phyloP scores from a whole-genome alignment of 2,797 vertebrate genomes.

The Ceryle rudis region DNA sequence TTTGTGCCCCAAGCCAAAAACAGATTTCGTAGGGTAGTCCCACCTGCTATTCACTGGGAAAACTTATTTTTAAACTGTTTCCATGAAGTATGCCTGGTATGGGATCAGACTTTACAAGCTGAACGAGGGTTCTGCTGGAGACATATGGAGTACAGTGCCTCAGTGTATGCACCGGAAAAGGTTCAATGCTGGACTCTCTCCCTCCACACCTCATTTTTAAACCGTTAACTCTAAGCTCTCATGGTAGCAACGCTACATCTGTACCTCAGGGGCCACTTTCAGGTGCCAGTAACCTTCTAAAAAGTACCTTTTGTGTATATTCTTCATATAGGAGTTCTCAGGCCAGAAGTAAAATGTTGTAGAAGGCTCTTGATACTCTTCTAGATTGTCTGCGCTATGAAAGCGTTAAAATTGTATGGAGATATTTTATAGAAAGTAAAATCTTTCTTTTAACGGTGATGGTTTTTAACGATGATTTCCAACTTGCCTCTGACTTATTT shows the following conservation, averaged over 20 bases:
- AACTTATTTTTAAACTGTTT: constrained; percentile 69
- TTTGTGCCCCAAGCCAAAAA: constrained; percentile 32
- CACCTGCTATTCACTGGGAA: constrained; percentile 63
- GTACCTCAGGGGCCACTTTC: constrained; percentile 48
- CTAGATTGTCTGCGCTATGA: background rate
- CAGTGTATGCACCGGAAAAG: constrained; percentile 64
- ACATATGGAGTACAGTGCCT: constrained; percentile 52
- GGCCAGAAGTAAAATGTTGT: background rate
- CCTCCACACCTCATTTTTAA: constrained; percentile 72
- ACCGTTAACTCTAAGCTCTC: constrained; percentile 68
- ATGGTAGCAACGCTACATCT: constrained; percentile 48
- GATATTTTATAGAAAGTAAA: background rate
- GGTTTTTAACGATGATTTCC: background rate
- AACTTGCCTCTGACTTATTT: background rate
- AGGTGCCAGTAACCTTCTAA: constrained; percentile 50
- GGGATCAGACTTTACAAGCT: constrained; percentile 70
- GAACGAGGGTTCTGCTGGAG: constrained; percentile 62
- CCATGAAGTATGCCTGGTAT: constrained; percentile 68
- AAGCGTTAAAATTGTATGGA: background rate
- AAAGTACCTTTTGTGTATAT: constrained; percentile 36
- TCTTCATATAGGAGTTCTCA: background rate
- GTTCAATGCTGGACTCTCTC: constrained; percentile 56
- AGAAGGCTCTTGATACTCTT: background rate
- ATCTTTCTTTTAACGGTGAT: background rate
- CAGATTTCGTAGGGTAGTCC: constrained; percentile 45